Evolutionary conservation across 2,888 invertebrate species (phyloP).

Genomic region (Achlya flavicornis): DNA sequence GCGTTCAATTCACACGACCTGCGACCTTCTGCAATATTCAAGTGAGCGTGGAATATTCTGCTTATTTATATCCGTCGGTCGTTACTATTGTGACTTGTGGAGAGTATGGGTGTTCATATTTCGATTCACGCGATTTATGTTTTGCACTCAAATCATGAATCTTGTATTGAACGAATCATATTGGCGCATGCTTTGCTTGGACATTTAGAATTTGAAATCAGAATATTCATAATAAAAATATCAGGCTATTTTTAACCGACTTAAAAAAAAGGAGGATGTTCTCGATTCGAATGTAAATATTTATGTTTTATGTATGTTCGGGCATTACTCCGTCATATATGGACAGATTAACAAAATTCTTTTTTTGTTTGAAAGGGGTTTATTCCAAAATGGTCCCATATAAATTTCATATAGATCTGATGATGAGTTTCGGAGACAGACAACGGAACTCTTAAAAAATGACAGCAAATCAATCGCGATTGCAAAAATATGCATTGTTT

Average conservation of each 20-base stretch:
- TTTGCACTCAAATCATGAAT: slow-evolving; percentile 4
- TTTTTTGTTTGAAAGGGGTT: no score
- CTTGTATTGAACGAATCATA: neutral
- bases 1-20: neutral
- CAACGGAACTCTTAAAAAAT: no score
- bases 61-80: slow-evolving; percentile 7
- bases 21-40: slow-evolving; percentile 7
- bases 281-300: no score
- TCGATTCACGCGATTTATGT: neutral
- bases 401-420: no score
- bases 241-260: neutral
- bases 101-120: neutral
- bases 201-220: neutral
- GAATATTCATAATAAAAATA: neutral
- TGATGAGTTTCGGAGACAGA: no score
- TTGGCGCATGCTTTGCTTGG: neutral
- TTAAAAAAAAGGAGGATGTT: no score
- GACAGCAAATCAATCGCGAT: no score
- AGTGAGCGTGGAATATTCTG: neutral
- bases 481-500: no score
- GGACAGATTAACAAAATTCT: no score
- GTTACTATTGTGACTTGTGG: slow-evolving; percentile 8
- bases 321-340: no score
- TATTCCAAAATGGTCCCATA: no score
- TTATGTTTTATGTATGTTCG: no score